phyloP scores from a whole-genome alignment of 2,113 vertebrate genomes.

The Condylura cristata region DNA sequence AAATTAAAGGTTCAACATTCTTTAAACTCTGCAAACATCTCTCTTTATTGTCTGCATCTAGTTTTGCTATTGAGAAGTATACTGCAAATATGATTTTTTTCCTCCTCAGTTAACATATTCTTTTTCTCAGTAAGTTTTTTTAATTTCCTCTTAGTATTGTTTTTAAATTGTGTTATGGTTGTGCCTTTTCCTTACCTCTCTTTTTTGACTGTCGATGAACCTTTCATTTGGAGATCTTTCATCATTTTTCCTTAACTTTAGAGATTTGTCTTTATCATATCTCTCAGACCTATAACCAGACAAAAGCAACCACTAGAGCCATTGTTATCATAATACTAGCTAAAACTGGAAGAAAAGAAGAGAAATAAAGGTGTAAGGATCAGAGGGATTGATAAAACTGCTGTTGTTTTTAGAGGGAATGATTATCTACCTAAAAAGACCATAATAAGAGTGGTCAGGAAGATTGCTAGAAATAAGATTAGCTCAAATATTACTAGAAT shows the following conservation, averaged over 20 bases:
- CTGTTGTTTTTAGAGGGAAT: neutral
- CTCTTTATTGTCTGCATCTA: conserved; percentile 24
- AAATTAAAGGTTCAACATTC: neutral
- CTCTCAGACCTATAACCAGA: neutral
- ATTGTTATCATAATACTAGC: neutral
- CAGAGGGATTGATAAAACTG: neutral
- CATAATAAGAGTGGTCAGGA: neutral
- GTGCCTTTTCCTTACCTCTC: neutral
- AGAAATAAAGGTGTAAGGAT: neutral
- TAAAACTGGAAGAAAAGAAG: neutral
- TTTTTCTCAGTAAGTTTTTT: conserved; percentile 6
- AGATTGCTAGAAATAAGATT: neutral
- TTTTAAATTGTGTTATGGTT: neutral
- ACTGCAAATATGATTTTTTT: neutral
- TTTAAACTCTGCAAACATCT: conserved; percentile 35
- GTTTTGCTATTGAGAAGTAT: conserved; percentile 15
- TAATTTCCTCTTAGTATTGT: neutral
- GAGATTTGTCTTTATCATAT: neutral
- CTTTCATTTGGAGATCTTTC: conserved; percentile 27
- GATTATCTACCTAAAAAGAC: neutral
- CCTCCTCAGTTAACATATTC: neutral
- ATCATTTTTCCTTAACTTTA: neutral
- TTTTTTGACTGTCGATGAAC: neutral
- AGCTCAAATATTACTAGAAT: neutral
- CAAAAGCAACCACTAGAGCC: neutral